Evolutionary conservation across 2,888 invertebrate species (phyloP).

Genomic region (Venustoraphidia nigricollis): DNA sequence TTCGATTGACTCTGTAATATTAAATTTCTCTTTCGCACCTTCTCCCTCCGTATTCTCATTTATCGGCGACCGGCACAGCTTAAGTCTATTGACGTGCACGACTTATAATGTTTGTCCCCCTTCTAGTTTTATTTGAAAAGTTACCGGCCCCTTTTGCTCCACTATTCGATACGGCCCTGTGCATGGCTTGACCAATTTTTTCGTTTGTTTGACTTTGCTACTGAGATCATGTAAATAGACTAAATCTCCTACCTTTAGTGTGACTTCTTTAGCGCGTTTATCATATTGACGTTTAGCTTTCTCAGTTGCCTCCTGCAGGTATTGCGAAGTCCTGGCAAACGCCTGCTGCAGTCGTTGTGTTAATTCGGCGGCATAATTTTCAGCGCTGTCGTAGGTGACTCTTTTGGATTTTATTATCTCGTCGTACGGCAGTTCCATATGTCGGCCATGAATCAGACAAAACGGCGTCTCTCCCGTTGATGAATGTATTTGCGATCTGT

Average conservation of each 20-base stretch:
- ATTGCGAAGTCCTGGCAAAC: not conserved
- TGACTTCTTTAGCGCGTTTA: not conserved
- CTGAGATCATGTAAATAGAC: not conserved
- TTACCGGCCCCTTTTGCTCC: conserved; percentile 4
- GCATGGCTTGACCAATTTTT: conserved; percentile 1
- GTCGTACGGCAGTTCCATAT: conserved; percentile 2
- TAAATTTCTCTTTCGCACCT: not conserved
- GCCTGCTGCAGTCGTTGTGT: not conserved
- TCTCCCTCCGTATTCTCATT: not conserved
- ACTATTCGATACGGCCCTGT: not conserved
- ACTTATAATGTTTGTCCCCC: conserved; percentile 1
- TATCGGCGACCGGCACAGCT: not conserved
- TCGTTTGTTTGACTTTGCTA: not conserved
- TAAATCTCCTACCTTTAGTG: not conserved
- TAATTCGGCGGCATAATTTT: not conserved
- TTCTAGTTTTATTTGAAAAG: not conserved
- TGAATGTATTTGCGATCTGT: conserved; percentile 1
- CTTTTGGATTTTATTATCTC: not conserved
- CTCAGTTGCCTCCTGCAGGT: not conserved
- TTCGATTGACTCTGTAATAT: no score
- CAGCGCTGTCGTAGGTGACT: not conserved
- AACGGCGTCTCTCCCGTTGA: conserved; percentile 9
- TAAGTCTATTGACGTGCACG: conserved; percentile 3
- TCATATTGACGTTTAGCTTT: not conserved
- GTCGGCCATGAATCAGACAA: conserved; percentile 7